A percentile compares a stretch with the other conserved stretches of the same genome.
Conservation (phyloP, 1,140 invertebrate genomes). For the Drosophila sp. region DNA sequence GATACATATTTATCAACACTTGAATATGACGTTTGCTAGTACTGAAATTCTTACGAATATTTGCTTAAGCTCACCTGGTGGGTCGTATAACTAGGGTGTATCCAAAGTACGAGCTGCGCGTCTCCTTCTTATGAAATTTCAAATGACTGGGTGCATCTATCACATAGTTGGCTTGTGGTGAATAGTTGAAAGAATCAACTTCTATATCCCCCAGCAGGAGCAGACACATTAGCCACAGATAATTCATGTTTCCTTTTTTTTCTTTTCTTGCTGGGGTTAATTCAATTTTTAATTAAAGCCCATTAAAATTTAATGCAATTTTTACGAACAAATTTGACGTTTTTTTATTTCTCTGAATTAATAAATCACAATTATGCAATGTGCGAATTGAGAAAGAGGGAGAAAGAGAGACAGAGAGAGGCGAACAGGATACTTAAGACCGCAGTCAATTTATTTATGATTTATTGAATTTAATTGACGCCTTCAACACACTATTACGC, state of each 20-base stretch:
- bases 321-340: slow-evolving; percentile 41
- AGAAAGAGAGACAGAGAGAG: slow-evolving; percentile 2
- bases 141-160: slow-evolving; percentile 56
- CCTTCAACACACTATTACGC: slow-evolving; percentile 26
- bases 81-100: slow-evolving; percentile 72
- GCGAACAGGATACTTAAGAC: slow-evolving; percentile 41
- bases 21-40: too few species aligned
- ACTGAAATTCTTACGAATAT: slow-evolving; percentile 12
- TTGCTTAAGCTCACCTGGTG: slow-evolving; percentile 64
- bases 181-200: slow-evolving; percentile 64
- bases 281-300: slow-evolving; percentile 37
- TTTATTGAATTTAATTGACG: slow-evolving; percentile 70
- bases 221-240: slow-evolving; percentile 24
- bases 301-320: slow-evolving; percentile 54
- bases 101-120: slow-evolving; percentile 79
- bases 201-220: slow-evolving; percentile 11
- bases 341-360: slow-evolving; percentile 20
- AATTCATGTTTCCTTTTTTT: slow-evolving; percentile 22
- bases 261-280: slow-evolving; percentile 17
- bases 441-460: slow-evolving; percentile 55
- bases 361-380: slow-evolving; percentile 69
- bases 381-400: neutral
- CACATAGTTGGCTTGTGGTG: slow-evolving; percentile 60
- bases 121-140: slow-evolving; percentile 62
- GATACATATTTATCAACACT: too few species aligned